phyloP scores from a whole-genome alignment of 2,888 invertebrate genomes.

The Leucoma salicis region DNA sequence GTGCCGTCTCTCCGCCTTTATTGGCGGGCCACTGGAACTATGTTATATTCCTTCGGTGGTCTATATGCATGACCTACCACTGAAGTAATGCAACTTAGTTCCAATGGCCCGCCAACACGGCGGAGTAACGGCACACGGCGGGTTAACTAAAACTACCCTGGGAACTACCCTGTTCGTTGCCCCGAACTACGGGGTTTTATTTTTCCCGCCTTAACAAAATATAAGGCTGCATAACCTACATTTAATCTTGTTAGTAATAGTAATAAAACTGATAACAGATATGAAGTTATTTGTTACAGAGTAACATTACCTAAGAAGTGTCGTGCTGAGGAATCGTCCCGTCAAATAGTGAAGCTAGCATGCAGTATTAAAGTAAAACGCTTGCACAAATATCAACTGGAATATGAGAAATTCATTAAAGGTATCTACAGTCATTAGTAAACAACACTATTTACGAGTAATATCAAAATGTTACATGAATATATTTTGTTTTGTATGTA shows the following conservation, averaged over 20 bases:
- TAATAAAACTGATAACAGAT: not conserved
- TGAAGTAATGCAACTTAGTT: too few species aligned
- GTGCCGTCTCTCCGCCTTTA: too few species aligned
- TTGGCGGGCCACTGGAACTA: too few species aligned
- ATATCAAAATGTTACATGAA: not conserved
- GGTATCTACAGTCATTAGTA: conserved; percentile 52
- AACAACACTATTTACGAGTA: not conserved
- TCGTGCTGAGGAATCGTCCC: conserved; percentile 93
- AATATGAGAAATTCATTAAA: conserved; percentile 82
- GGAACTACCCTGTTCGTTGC: too few species aligned
- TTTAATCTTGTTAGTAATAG: not conserved
- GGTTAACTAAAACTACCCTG: too few species aligned
- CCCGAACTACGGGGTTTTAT: too few species aligned
- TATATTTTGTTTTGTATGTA: conserved; percentile 22
- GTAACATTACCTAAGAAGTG: conserved; percentile 98
- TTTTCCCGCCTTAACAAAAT: too few species aligned
- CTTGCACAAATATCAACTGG: conserved; percentile 96
- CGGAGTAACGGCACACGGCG: too few species aligned
- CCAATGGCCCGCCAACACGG: too few species aligned
- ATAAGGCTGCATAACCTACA: too few species aligned
- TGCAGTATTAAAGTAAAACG: conserved; percentile 96
- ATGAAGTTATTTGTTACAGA: conserved; percentile 36
- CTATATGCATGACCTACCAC: too few species aligned
- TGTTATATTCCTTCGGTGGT: too few species aligned
- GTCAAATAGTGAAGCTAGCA: conserved; percentile 94